Conservation (phyloP, 2,888 invertebrate species). For the Choristoneura rosaceana region DNA sequence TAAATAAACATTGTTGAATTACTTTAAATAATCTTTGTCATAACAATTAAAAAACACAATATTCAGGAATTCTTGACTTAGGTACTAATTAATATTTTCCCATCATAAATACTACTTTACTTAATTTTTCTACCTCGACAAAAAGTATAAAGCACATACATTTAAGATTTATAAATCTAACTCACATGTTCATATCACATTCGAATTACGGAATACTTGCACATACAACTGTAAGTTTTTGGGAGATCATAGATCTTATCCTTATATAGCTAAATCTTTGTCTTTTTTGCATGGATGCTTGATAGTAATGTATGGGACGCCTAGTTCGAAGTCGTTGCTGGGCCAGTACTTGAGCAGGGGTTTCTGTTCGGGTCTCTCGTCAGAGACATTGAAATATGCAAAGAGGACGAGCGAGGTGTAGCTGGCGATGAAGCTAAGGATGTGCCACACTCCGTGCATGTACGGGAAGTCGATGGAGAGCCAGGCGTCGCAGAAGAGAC, state of each 20-base stretch:
- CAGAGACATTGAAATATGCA: constrained; percentile 91
- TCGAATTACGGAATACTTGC: constrained; percentile 37
- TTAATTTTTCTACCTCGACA: constrained; percentile 7
- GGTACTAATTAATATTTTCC: background rate
- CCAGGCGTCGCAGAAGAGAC: constrained; percentile 92
- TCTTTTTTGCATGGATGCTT: constrained; percentile 84
- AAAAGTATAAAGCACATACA: background rate
- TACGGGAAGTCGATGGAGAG: constrained; percentile 92
- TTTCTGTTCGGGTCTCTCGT: constrained; percentile 89
- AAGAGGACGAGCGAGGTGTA: constrained; percentile 92
- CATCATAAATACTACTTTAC: constrained; percentile 36
- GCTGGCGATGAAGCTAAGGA: constrained; percentile 91
- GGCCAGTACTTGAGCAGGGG: constrained; percentile 92
- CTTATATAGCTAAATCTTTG: constrained; percentile 78
- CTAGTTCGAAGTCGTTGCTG: constrained; percentile 90
- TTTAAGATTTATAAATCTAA: constrained; percentile 17
- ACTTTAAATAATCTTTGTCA: background rate
- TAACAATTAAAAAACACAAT: background rate
- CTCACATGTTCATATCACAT: constrained; percentile 31
- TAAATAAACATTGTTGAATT: background rate
- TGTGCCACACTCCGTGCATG: constrained; percentile 93
- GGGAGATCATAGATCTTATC: constrained; percentile 24
- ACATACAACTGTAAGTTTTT: background rate
- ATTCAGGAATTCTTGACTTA: background rate
- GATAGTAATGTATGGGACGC: constrained; percentile 90